Evolutionary conservation across 2,888 invertebrate species (phyloP).

Genomic region (Sthenelais limicola): DNA sequence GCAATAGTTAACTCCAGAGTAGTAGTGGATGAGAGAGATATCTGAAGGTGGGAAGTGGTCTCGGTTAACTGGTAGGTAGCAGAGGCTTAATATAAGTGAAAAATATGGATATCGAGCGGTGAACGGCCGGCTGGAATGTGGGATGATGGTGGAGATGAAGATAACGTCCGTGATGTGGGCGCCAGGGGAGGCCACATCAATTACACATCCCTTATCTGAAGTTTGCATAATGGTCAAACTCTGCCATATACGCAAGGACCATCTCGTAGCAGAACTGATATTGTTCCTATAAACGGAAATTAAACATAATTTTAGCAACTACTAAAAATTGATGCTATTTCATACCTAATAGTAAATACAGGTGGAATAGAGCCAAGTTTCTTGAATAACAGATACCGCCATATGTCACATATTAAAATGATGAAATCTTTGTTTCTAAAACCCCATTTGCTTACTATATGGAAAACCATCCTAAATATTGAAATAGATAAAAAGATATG

Average conservation of each 20-base stretch:
- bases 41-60: too few relatives aligned
- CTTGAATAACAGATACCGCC: background rate
- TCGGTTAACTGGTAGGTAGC: too few relatives aligned
- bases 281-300: constrained; percentile 72
- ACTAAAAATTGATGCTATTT: too few relatives aligned
- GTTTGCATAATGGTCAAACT: constrained; percentile 53
- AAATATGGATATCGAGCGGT: background rate
- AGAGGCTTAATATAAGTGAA: too few relatives aligned
- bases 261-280: constrained; percentile 73
- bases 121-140: background rate
- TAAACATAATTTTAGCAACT: too few relatives aligned
- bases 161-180: background rate
- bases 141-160: background rate
- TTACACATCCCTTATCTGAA: constrained; percentile 47
- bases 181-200: background rate
- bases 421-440: background rate
- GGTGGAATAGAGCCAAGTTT: constrained; percentile 1
- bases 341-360: too few relatives aligned
- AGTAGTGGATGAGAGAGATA: too few relatives aligned
- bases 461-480: too few relatives aligned
- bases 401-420: background rate
- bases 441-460: too few relatives aligned
- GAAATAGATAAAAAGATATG: too few relatives aligned
- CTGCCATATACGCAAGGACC: constrained; percentile 69
- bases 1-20: too few relatives aligned